Evolutionary conservation across 2,888 invertebrate genomes (phyloP), one percentile per base, ranked within the genome.

Genomic region (Dryobotodes eremita): DNA sequence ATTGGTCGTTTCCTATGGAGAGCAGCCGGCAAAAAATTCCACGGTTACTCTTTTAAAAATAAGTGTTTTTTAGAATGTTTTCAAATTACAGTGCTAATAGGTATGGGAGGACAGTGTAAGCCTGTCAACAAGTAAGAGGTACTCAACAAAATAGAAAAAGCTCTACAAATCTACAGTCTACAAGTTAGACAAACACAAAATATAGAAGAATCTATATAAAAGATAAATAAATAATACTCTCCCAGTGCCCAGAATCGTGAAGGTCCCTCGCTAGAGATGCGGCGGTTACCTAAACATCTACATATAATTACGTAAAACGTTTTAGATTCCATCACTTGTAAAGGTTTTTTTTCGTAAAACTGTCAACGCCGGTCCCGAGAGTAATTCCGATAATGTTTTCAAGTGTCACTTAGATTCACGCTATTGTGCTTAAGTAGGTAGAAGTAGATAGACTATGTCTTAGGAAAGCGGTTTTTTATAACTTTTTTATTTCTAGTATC

Each of bases 331-430:
- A 79, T 77, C 85, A 78, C 71, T 74, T 77, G 76, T 78, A 61
- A 61, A 76, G 66, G 77, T 80, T 73, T 88, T 80, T 86, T 79
- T 81, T 71, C 83, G 83, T 80, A 76, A 84, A 82, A 83, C 85
- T 82, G 85, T 89, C 89, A 87, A 50, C 71, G 74, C n/a, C 53
- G 48, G 71, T 81, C 87, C 80, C 87, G 2, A 15, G 89, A 68
- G 87, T 82, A 82, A 83, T 84, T 79, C 77, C 73, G 82, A 83
- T 89, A 88, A 84, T 86, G 89, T 88, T 79, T 74, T 89, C 77
- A 69, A 71, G 72, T 88, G 86, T 86, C 88, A 79, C 87, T 84
- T 86, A 84, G 69, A 88, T 86, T 69, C 79, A 64, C 73, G 62
- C 66, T 74, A 71, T 74, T 69, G 71, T 86, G 48, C 77, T 61